Evolutionary conservation across 2,113 vertebrate species (phyloP), one percentile per base, ranked within the genome.

Genomic region (Micronisus gabar): DNA sequence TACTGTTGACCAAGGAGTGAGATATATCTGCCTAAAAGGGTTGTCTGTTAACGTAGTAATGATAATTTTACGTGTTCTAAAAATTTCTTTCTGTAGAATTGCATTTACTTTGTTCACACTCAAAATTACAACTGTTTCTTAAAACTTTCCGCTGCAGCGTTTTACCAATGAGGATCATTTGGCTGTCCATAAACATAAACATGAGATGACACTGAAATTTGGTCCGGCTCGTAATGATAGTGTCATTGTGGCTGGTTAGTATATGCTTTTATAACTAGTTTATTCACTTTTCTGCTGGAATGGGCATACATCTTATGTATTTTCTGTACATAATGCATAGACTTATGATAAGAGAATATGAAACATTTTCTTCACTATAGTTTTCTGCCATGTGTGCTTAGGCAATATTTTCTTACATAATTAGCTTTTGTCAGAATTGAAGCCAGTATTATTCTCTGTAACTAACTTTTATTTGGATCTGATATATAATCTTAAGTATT

Each of bases 201-300:
- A 99, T 99, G 99, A 99, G 99, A 99, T 99, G 99, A 99, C 99
- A 97, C 98, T 99, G 96, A 99, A 99, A 99, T 99, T 99, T 98
- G 99, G 99, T 97, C 99, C 99, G 71, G 99, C 99, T 97, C 99
- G 99, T 97, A 99, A 99, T 98, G 99, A 99, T 96, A 99, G 99
- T 97, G 99, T 99, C 98, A 99, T 99, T 95, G 99, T 99, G 97
- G 99, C 99, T 98, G 99, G 99, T 99, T 95, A 98, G 98, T 98
- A 91, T 95, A 95, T 95, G 75, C 90, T 97, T 98, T 92, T 96
- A 63, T 97, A 97, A 97, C 95, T 96, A 88, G 79, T 92, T 96
- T 92, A 66, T 97, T 97, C 90, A 92, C 95, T 97, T 95, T 96
- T 95, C 92, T 97, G 90, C 94, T 97, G 94, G 58, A 95, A 94